A percentile compares a stretch with the other conserved stretches of the same genome.
Conservation (phyloP, 2,888 invertebrate genomes). For the Thera obeliscata region DNA sequence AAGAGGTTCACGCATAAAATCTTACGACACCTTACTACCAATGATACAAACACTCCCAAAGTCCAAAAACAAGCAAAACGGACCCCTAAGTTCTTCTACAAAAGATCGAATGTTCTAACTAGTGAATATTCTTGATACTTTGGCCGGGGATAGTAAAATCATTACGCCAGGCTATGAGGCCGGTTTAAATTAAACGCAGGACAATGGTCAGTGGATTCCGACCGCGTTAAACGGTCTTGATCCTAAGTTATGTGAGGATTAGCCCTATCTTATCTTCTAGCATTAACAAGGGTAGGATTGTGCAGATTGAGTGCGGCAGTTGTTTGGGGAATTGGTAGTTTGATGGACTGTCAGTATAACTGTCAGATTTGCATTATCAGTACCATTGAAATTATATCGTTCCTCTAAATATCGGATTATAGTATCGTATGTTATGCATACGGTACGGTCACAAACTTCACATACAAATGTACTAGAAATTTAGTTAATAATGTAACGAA, state of each 20-base stretch:
- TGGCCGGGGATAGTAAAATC: slow-evolving; percentile 70
- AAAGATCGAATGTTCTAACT: slow-evolving; percentile 32
- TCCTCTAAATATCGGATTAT: too few relatives aligned
- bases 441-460: too few relatives aligned
- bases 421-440: too few relatives aligned
- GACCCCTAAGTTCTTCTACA: slow-evolving; percentile 29
- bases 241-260: slow-evolving; percentile 84
- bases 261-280: slow-evolving; percentile 78
- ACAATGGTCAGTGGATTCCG: slow-evolving; percentile 79
- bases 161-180: slow-evolving; percentile 61
- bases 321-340: slow-evolving; percentile 20
- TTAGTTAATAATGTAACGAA: too few relatives aligned
- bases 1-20: slow-evolving; percentile 78
- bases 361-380: background rate
- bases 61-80: slow-evolving; percentile 32
- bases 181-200: slow-evolving; percentile 79
- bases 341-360: slow-evolving; percentile 26
- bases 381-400: too few relatives aligned
- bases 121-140: slow-evolving; percentile 34
- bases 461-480: too few relatives aligned
- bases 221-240: slow-evolving; percentile 72
- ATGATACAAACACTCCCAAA: slow-evolving; percentile 32
- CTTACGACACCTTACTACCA: slow-evolving; percentile 74
- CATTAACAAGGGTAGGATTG: slow-evolving; percentile 65
- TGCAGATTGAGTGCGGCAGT: slow-evolving; percentile 42